These are phyloP conservation scores for Hippocampus kuda DNA, from an alignment of 2,797 vertebrate species.

Conservation along the genomic window DNA sequence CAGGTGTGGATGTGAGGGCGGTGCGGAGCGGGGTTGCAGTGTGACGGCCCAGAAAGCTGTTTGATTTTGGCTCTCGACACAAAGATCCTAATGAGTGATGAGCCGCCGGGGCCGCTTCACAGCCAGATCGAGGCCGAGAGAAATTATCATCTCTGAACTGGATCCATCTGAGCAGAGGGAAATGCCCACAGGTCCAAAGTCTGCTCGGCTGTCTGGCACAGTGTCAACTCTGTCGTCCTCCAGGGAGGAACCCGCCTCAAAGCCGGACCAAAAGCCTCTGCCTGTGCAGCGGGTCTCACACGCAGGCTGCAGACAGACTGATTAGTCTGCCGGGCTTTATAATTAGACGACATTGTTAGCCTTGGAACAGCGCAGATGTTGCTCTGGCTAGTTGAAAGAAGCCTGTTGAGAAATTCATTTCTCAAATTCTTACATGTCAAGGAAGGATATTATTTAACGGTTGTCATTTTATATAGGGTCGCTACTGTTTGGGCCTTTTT, in stretches of 20 bases:
- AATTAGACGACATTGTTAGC: conserved; percentile 48
- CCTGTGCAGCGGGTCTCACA: conserved; percentile 24
- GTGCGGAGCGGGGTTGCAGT: conserved; percentile 23
- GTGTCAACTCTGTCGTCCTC: conserved; percentile 22
- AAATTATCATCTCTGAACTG: conserved; percentile 24
- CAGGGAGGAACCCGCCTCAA: conserved; percentile 4
- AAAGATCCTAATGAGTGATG: conserved; percentile 41
- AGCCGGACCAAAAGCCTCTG: conserved; percentile 7
- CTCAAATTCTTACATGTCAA: conserved; percentile 26
- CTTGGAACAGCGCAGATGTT: conserved; percentile 29
- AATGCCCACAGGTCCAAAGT: conserved; percentile 35
- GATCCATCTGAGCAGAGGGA: conserved; percentile 36
- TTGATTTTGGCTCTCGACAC: conserved; percentile 37
- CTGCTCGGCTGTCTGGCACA: conserved; percentile 29
- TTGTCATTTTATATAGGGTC: conserved; percentile 10
- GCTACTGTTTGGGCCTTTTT: conserved; percentile 36
- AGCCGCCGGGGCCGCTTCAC: conserved; percentile 32
- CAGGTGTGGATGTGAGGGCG: conserved; percentile 49
- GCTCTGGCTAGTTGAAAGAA: not conserved
- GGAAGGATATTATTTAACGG: conserved; percentile 15
- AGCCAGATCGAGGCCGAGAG: conserved; percentile 29
- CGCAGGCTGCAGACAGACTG: conserved; percentile 46
- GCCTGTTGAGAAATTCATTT: conserved; percentile 19
- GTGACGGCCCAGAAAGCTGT: conserved; percentile 27
- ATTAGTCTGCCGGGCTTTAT: conserved; percentile 53